phyloP scores from a whole-genome alignment of 2,797 vertebrate species.

The Rousettus madagascariensis region DNA sequence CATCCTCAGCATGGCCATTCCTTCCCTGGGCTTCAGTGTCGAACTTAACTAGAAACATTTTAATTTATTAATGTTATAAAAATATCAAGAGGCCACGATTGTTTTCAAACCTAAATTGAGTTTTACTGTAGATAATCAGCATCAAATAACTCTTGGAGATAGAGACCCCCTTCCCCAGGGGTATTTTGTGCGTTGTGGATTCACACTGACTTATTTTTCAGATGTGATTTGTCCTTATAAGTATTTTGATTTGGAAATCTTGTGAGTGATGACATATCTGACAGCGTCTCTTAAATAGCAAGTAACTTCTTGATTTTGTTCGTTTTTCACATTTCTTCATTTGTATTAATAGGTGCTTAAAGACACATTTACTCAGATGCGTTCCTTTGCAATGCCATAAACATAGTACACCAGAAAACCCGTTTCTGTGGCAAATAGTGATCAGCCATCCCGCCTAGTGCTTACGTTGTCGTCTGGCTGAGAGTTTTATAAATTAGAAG shows the following conservation, averaged over 20 bases:
- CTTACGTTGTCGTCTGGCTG: neutral
- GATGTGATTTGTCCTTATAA: neutral
- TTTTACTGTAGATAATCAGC: neutral
- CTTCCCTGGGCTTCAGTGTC: neutral
- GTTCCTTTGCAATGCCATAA: neutral
- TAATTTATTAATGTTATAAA: neutral
- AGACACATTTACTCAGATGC: neutral
- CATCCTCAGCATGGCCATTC: neutral
- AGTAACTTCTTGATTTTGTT: neutral
- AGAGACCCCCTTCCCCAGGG: neutral
- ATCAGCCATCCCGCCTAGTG: no score
- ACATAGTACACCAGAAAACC: neutral
- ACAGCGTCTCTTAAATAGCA: neutral
- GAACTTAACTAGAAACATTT: neutral
- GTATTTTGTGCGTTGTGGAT: rapidly evolving
- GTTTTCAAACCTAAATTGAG: neutral
- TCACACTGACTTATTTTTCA: neutral
- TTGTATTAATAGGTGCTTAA: neutral
- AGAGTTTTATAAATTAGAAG: neutral
- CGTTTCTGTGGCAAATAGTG: neutral
- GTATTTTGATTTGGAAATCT: neutral
- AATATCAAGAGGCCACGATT: neutral
- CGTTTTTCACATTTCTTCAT: neutral
- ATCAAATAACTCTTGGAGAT: neutral
- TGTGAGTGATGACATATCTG: neutral